Evolutionary conservation across 1,140 invertebrate species (phyloP), one percentile per base, ranked within the genome.

Genomic region (Apis dorsata): DNA sequence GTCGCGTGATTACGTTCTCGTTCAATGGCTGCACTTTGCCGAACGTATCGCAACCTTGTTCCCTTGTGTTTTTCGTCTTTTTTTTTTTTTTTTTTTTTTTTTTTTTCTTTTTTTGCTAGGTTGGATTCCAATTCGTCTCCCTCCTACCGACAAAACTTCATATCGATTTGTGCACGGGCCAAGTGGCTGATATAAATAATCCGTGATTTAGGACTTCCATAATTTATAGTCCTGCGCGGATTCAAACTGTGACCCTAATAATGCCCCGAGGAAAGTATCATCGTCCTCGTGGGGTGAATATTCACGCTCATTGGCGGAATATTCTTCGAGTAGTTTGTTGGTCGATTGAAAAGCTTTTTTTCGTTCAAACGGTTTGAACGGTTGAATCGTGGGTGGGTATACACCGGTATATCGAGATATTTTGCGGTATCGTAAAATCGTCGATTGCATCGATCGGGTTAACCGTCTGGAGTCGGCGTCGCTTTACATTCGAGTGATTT

Each of bases 401-500:
- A 44, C 44, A 5, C 12, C 21, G 8, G 1, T n/a, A 34, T 49
- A 44, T 8, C 63, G 9, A 19, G 15, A 55, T 28, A 24, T 19
- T 49, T 63, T 2, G 62, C 19, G 19, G 21, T 51, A 53, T 65
- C 74, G 60, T 49, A 24, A 53, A 55, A 66, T 65, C 49, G 24
- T 19, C 24, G 28, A 60, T 79, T 2, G 24, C 24, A 72, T 55
- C 55, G 78, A 80, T 80, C 49, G 55, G 19, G 60, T 73, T 70
- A 11, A 55, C 34, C 15, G 76, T 49, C 65, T 69, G 19, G 62
- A 65, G 28, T 53, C 7, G 24, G 3, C 24, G 62, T 57, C 11
- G 34, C 57, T 79, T 80, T 63, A 80, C 78, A 44, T 80, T 73
- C 59, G 21, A 80, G 17, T 13, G 69, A 73, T 73, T 80, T 60